These are phyloP conservation scores for Amphimallon solstitiale DNA, from an alignment of 2,888 invertebrate species.

Conservation along the genomic window DNA sequence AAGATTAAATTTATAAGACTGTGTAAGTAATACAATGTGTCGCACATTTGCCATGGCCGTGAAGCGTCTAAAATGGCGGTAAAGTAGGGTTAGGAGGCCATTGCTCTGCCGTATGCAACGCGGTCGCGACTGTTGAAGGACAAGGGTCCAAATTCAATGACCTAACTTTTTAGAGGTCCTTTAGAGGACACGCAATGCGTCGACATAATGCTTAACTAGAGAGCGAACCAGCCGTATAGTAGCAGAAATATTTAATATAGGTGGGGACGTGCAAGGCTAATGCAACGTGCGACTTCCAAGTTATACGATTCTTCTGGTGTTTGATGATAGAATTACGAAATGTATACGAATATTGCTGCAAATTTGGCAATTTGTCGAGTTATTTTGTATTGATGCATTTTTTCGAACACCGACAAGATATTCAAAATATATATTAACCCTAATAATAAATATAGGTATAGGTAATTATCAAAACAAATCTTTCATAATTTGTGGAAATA, in stretches of 20 bases:
- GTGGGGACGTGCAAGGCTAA: slow-evolving; percentile 28
- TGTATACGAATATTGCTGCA: too few species aligned
- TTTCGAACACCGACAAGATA: too few species aligned
- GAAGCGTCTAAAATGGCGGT: slow-evolving; percentile 47
- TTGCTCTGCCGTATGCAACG: slow-evolving; percentile 59
- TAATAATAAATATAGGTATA: too few species aligned
- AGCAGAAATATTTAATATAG: slow-evolving; percentile 7
- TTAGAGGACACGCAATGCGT: slow-evolving; percentile 64
- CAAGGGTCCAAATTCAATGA: slow-evolving; percentile 66
- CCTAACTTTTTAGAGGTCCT: slow-evolving; percentile 64
- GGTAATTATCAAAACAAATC: too few species aligned
- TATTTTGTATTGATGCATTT: too few species aligned
- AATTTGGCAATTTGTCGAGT: too few species aligned
- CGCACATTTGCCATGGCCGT: slow-evolving; percentile 35
- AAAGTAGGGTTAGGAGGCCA: slow-evolving; percentile 55
- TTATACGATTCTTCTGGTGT: neutral
- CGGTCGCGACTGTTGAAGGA: slow-evolving; percentile 61
- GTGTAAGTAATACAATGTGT: slow-evolving; percentile 23
- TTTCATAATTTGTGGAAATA: too few species aligned
- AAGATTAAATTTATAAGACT: neutral
- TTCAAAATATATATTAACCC: too few species aligned
- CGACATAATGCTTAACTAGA: slow-evolving; percentile 46
- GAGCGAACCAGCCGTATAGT: slow-evolving; percentile 1
- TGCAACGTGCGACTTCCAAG: slow-evolving; percentile 4
- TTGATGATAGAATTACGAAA: too few species aligned